Base-by-base conservation (phyloP, 2,888 invertebrate species). In the Drosophila pullipes region DNA sequence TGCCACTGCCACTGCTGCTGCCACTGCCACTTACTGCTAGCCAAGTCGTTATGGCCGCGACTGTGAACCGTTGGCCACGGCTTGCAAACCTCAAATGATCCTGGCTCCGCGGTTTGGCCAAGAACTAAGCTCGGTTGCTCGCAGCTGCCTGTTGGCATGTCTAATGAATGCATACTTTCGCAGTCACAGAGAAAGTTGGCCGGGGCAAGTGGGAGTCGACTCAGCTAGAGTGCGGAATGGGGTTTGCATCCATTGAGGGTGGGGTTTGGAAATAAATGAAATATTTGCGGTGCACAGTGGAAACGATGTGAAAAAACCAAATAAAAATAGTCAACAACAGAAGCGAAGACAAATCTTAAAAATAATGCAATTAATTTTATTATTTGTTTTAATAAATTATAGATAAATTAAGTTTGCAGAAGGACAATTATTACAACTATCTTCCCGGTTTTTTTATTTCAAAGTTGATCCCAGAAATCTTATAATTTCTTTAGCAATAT, bases 11-110 rank as follows among this genome's bases (percentile, higher is more conserved):
- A 33, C 33, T 52, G 22, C n/a, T 7, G 13, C 50, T 55, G 44
- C 22, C 13, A n/a, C 50, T 55, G 62, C 6, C 72, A 75, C 72
- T 65, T 87, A 72, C 73, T 69, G 71, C 35, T 68, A 30, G 62
- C 22, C 37, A 53, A 63, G 41, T 59, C 28, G 59, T 59, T 57
- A 25, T 60, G 59, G 50, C 62, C 78, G 79, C 79, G 77, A 75
- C 78, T 83, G 75, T 81, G 83, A 83, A 92, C 92, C 90, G 92
- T 82, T 89, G 76, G 81, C 74, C 81, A 70, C 81, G 91, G 87
- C 76, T 79, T 77, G 76, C 83, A 76, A 89, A 91, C 85, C 86
- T 85, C 78, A 90, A 93, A 93, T 93, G 93, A 93, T 93, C 93
- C 79, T 88, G 80, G 74, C 49, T 69, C 81, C 82, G 74, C 77